Evolutionary conservation across 2,888 invertebrate species (phyloP).

Genomic region (Acrobasis suavella): DNA sequence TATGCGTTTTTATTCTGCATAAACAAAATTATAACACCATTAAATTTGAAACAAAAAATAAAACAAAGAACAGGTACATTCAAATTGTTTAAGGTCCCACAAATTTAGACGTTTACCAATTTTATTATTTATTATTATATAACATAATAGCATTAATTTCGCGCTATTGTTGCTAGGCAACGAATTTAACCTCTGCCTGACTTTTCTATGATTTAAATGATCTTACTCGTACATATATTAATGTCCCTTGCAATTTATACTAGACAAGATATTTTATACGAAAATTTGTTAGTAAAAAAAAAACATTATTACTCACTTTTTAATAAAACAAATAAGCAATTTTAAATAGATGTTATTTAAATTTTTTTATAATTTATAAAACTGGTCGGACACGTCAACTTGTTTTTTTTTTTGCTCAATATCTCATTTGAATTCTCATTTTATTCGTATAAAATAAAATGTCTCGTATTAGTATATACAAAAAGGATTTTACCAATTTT

Average conservation of each 20-base stretch:
- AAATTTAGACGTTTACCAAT: slow-evolving; percentile 45
- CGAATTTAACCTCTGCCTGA: slow-evolving; percentile 14
- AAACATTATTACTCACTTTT: too few species aligned
- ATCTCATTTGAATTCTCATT: not conserved
- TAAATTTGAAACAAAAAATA: not conserved
- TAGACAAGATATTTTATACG: not conserved
- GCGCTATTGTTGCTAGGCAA: slow-evolving; percentile 41
- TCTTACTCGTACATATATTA: not conserved
- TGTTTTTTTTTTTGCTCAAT: too few species aligned
- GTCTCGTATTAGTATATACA: not conserved
- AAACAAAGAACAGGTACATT: slow-evolving; percentile 9
- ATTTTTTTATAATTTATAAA: too few species aligned
- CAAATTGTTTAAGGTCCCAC: slow-evolving; percentile 44
- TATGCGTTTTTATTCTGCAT: slow-evolving; percentile 49
- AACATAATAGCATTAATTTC: slow-evolving; percentile 24
- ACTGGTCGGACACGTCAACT: too few species aligned
- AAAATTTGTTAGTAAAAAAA: too few species aligned
- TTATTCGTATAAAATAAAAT: not conserved
- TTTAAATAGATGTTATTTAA: too few species aligned
- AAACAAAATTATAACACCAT: not conserved
- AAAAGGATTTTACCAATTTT: not conserved
- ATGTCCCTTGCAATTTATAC: not conserved
- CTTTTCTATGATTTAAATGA: not conserved
- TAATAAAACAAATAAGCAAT: too few species aligned
- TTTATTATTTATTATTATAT: slow-evolving; percentile 30